Base-by-base conservation (phyloP, 1,140 invertebrate species). In the Vollenhovia emeryi region DNA sequence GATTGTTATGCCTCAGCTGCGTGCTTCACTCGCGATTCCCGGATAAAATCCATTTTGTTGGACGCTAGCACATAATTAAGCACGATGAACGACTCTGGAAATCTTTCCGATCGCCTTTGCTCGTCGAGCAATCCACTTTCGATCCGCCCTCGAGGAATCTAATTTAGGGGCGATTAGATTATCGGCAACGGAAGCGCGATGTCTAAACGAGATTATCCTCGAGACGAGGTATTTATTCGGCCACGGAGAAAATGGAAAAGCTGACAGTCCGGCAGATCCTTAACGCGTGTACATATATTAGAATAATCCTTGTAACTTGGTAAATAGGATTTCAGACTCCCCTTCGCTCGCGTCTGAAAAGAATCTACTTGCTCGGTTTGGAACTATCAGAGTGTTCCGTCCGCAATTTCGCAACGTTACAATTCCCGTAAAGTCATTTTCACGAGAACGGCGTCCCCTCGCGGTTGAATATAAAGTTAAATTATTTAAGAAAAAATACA, bases 161-260 rank as follows among this genome's bases (percentile, higher is more conserved):
- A 69, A 87, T 87, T 86, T 68, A n/a, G 11, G 6, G 21, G 2
- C 18, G 27, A 87, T 66, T 73, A 11, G 33, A 82, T 87, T 86
- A 87, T 64, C 45, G 36, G 78, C 59, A 76, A 40, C 45, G 68
- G 66, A 80, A 73, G 59, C 84, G n/a, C 55, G 57, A 62, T 33
- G 21, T 55, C 11, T 24, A 24, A 87, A 86, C 11, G 27, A 87
- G 40, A 50, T 87, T 87, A 87, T 43, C 13, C 52, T 36, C 52
- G 33, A 21, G 57, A 48, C 71, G 3, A 45, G 7, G 33, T 62
- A 45, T n/a, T 60, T 66, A 43, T 21, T 48, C 48, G 66, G 40
- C 9, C 33, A 52, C 43, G 24, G 50, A 21, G 18, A 33, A 79
- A 57, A 68, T 40, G 62, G 64, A 45, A 18, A 71, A 18, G 50